Percentiles rank a stretch among this genome's conserved stretches.
Evolutionary conservation across 2,888 invertebrate species (phyloP).

Genomic region (Trachelus iudaicus): DNA sequence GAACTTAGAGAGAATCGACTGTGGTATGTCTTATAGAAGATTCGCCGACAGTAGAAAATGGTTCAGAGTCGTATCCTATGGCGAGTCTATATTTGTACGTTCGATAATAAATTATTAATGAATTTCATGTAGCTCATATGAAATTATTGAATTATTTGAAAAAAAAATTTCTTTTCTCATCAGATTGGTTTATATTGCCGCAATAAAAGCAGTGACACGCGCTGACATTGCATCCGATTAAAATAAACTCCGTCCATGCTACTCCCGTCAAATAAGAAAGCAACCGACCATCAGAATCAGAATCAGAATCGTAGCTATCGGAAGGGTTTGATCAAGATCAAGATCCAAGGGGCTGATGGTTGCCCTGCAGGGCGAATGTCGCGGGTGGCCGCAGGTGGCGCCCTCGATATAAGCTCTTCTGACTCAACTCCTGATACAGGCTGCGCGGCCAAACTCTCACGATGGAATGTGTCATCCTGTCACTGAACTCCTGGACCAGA

Average conservation of each 20-base stretch:
- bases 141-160: not conserved
- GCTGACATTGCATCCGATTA: not conserved
- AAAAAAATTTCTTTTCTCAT: not conserved
- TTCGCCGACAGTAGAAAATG: not conserved
- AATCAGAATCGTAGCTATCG: constrained; percentile 31
- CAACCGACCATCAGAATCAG: constrained; percentile 1
- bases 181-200: not conserved
- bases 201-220: not conserved
- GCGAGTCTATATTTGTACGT: not conserved
- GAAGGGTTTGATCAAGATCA: constrained; percentile 53
- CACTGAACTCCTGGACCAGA: constrained; percentile 54
- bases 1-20: not conserved
- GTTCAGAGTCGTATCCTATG: not conserved
- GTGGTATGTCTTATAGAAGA: no score
- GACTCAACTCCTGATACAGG: constrained; percentile 51
- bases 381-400: constrained; percentile 62
- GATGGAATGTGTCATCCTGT: constrained; percentile 64
- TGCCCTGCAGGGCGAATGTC: constrained; percentile 45
- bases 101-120: not conserved
- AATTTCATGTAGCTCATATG: not conserved
- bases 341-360: constrained; percentile 48
- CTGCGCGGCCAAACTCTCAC: constrained; percentile 57
- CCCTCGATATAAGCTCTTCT: constrained; percentile 54
- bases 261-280: not conserved
- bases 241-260: not conserved